These are phyloP conservation scores for Micromys minutus DNA, from an alignment of 2,113 vertebrate genomes.

Conservation along the genomic window DNA sequence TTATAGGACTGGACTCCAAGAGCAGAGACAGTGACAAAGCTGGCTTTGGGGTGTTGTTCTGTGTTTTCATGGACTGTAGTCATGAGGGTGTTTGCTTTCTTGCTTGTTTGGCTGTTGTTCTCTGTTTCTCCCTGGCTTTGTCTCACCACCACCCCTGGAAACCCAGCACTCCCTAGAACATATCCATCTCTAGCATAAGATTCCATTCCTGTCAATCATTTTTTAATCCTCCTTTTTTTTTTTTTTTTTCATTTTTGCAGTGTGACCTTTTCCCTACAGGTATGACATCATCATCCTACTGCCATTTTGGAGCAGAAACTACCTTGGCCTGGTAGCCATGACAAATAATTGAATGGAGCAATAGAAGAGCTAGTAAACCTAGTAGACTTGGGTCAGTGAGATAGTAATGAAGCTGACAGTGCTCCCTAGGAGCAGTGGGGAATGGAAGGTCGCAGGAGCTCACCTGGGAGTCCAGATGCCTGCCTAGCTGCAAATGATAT, in stretches of 20 bases:
- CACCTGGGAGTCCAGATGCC: neutral
- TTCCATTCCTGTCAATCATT: neutral
- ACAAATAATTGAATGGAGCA: neutral
- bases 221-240: neutral
- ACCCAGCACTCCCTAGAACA: neutral
- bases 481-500: neutral
- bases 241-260: neutral
- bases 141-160: neutral
- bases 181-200: neutral
- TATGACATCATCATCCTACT: neutral
- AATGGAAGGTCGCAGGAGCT: neutral
- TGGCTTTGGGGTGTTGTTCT: neutral
- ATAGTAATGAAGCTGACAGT: neutral
- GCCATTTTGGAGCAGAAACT: neutral
- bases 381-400: too few species aligned
- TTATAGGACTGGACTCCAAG: slow-evolving; percentile 7
- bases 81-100: neutral
- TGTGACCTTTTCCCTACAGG: neutral
- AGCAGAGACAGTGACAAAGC: neutral
- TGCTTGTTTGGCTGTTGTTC: neutral
- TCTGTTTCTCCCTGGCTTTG: neutral
- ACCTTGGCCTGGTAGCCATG: neutral
- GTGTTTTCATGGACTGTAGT: neutral
- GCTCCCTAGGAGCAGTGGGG: neutral
- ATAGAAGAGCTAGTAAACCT: neutral